These are phyloP conservation scores for Anoplopoma fimbria DNA, from an alignment of 2,113 vertebrate genomes.

Conservation along the genomic window DNA sequence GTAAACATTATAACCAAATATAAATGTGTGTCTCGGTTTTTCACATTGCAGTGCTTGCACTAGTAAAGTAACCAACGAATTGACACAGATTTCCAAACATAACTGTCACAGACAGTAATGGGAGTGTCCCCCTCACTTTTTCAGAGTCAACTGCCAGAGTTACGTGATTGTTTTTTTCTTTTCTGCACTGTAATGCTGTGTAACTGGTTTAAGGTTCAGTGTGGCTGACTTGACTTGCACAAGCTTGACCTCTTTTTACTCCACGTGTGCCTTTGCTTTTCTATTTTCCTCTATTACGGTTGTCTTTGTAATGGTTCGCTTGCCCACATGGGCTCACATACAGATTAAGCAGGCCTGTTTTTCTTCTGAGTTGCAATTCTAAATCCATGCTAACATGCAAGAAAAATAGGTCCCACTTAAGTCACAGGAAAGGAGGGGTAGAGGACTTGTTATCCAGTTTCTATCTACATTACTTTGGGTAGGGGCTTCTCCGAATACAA, in stretches of 20 bases:
- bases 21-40: conserved; percentile 4
- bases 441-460: conserved; percentile 20
- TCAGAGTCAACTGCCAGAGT: conserved; percentile 37
- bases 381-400: conserved; percentile 1
- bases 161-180: conserved; percentile 12
- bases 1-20: conserved; percentile 42
- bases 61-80: background rate
- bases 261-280: conserved; percentile 26
- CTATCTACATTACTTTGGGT: conserved; percentile 14
- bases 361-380: background rate
- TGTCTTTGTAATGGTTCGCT: conserved; percentile 21
- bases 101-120: too few species aligned
- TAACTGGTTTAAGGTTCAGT: conserved; percentile 51
- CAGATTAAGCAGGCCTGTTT: background rate
- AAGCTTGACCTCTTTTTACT: conserved; percentile 39
- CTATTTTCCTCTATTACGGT: conserved; percentile 21
- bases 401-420: conserved; percentile 34
- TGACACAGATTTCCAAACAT: background rate
- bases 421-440: background rate
- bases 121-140: conserved; percentile 36
- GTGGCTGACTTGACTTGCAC: conserved; percentile 52
- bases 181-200: conserved; percentile 32
- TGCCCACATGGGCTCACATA: background rate
- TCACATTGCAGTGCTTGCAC: background rate
- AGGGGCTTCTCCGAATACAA: conserved; percentile 20